phyloP scores from a whole-genome alignment of 2,888 invertebrate species.

The Netelia inedita region DNA sequence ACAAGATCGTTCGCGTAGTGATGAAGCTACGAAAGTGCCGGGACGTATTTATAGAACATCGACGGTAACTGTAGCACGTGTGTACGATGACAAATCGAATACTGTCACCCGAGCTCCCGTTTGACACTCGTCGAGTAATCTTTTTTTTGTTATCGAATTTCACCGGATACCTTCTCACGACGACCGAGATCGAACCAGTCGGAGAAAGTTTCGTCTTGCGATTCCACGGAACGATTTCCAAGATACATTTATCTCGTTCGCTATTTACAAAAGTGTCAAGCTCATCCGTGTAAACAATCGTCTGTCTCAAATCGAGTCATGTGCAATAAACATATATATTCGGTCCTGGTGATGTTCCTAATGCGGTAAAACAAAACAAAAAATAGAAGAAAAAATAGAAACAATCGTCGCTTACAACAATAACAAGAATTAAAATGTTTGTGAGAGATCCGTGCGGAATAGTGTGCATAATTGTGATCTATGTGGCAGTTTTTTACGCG shows the following conservation, averaged over 20 bases:
- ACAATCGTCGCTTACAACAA: not conserved
- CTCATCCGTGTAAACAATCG: conserved; percentile 32
- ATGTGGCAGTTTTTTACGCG: conserved; percentile 92
- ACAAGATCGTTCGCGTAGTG: not conserved
- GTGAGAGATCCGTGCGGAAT: conserved; percentile 94
- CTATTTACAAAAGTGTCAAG: conserved; percentile 14
- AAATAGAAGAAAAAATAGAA: not conserved
- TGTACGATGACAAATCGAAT: conserved; percentile 53
- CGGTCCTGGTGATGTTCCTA: not conserved
- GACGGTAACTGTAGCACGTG: conserved; percentile 30
- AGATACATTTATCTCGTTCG: conserved; percentile 13
- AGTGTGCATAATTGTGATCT: conserved; percentile 92
- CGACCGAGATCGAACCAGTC: not conserved
- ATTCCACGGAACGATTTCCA: not conserved
- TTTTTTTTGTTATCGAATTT: conserved; percentile 31
- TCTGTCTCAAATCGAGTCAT: not conserved
- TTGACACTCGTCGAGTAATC: conserved; percentile 9
- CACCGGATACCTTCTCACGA: conserved; percentile 7
- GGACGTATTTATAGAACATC: not conserved
- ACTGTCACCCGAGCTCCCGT: conserved; percentile 44
- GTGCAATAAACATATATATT: conserved; percentile 1
- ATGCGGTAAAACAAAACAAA: conserved; percentile 21
- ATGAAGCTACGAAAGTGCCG: conserved; percentile 33
- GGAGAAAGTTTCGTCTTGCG: conserved; percentile 35
- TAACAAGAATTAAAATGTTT: conserved; percentile 86